Evolutionary conservation across 2,113 vertebrate genomes (phyloP), one percentile per base, ranked within the genome.

Genomic region (Oostethus manadensis): DNA sequence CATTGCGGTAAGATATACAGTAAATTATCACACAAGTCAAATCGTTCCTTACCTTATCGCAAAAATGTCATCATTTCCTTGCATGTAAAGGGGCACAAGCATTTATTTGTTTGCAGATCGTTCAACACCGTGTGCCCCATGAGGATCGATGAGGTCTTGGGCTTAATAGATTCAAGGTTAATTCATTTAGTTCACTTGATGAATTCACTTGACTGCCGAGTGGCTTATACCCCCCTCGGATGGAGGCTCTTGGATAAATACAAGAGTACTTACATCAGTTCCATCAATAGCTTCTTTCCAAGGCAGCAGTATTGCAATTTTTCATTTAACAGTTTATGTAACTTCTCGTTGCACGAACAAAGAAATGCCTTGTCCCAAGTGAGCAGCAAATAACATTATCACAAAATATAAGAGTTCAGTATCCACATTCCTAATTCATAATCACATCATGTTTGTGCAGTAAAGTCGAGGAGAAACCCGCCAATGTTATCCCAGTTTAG

Each of bases 91-190:
- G 35, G 33, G 45, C 65, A 51, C 22, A 38, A 44, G 21, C 45
- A 58, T 73, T 51, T 66, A 62, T 65, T 68, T 38, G 17, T 33
- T 46, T 55, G 51, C 51, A 58, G 55, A 57, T 26, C 1, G n/a
- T 42, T 22, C 47, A 29, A 26, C 46, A 46, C 23, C 26, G 22
- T n/a, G 13, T 47, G 56, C 21, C 17, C 35, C 40, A 58, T 21
- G 26, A 54, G 18, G 53, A 57, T 64, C 46, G 29, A 61, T 62
- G 56, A 74, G 74, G 66, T 51, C 61, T 26, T 22, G 10, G 60
- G 63, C 77, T 56, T 71, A 78, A 79, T 69, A 62, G 62, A 76
- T 79, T 78, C 68, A 60, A 71, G 64, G 62, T 73, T 73, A 73
- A 79, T 78, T 79, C 23, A 66, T 81, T 74, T 67, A 61, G 66